Base-by-base conservation (phyloP, 1,140 invertebrate genomes). In the Cepaea nemoralis region DNA sequence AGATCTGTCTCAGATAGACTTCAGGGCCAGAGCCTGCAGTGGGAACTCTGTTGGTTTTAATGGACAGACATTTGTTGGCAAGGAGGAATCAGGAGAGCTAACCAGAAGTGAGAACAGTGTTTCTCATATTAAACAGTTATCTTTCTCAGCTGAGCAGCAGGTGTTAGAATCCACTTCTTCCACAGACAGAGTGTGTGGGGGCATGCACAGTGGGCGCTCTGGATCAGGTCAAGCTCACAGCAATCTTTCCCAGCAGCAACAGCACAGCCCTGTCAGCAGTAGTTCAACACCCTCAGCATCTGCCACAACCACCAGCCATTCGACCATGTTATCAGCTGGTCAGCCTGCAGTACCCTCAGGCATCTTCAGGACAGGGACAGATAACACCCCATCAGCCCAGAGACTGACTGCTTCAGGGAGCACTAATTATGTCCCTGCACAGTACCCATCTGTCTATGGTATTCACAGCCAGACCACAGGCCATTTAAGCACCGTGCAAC, bases 371-470 rank as follows among this genome's bases (percentile, higher is more conserved):
- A 76, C 63, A 79, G 83, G 81, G 37, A 75, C 63, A 42, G 78
- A 80, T 27, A 73, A 16, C 48, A 27, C 66, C 22, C 55, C 67
- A 1, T 59, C 70, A n/a, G 83, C 70, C 39, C 69, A 76, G 1
- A 77, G 75, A 48, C 55, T 74, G 59, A 39, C 76, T 73, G 59
- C 67, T 66, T 74, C 82, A 35, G 80, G 40, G 16, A 50, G n/a
- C 22, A 39, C 70, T 39, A 77, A 73, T 33, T 80, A 67, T 39
- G 75, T 80, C 55, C 67, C 83, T 1, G 70, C 83, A 42, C 85
- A 84, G n/a, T 89, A 87, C 80, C 83, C 87, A 33, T 45, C 83
- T 16, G 37, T 86, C 40, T 88, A 88, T 80, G 83, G 69, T 40
- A 78, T 83, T 33, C 85, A 83, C 74, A 77, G 81, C 63, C 85